Percentiles rank a stretch among this genome's conserved stretches.
These are phyloP conservation scores for Ommatoiulus sabulosus DNA, from an alignment of 2,888 invertebrate genomes.

Conservation along the genomic window DNA sequence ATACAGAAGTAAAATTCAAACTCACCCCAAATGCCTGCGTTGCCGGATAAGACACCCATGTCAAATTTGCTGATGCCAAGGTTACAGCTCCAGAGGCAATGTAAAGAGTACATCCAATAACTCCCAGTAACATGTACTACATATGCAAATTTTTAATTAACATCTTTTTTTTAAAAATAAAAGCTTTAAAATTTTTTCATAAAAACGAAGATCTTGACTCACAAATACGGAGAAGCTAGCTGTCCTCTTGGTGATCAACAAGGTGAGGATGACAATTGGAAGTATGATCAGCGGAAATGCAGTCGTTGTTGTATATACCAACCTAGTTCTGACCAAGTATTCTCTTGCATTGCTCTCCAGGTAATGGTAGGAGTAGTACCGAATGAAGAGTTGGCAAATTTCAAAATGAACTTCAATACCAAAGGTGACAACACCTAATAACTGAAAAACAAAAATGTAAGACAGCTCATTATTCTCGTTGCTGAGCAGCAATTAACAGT, in stretches of 20 bases:
- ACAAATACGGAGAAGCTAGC: slow-evolving; percentile 37
- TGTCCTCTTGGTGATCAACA: slow-evolving; percentile 53
- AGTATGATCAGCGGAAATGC: slow-evolving; percentile 56
- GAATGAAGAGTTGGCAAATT: slow-evolving; percentile 54
- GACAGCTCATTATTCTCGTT: background rate
- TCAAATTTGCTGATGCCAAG: slow-evolving; percentile 55
- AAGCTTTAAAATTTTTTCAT: background rate
- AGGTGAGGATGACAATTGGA: slow-evolving; percentile 51
- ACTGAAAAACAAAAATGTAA: slow-evolving; percentile 42
- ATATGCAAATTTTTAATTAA: background rate
- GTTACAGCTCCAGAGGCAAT: slow-evolving; percentile 56
- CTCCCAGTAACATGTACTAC: slow-evolving; percentile 53
- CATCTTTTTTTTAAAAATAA: background rate
- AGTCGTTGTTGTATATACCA: slow-evolving; percentile 54
- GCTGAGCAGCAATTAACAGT: background rate
- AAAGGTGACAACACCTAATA: slow-evolving; percentile 51
- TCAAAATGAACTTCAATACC: slow-evolving; percentile 54
- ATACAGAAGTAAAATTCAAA: background rate
- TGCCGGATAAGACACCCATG: slow-evolving; percentile 55
- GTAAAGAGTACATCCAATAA: slow-evolving; percentile 54
- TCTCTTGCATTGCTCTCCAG: slow-evolving; percentile 55
- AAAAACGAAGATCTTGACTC: background rate
- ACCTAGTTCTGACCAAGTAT: slow-evolving; percentile 55
- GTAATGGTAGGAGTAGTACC: slow-evolving; percentile 56
- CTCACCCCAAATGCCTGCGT: slow-evolving; percentile 57